Conservation (phyloP, 2,113 vertebrate species). For the Amphiprion percula region DNA sequence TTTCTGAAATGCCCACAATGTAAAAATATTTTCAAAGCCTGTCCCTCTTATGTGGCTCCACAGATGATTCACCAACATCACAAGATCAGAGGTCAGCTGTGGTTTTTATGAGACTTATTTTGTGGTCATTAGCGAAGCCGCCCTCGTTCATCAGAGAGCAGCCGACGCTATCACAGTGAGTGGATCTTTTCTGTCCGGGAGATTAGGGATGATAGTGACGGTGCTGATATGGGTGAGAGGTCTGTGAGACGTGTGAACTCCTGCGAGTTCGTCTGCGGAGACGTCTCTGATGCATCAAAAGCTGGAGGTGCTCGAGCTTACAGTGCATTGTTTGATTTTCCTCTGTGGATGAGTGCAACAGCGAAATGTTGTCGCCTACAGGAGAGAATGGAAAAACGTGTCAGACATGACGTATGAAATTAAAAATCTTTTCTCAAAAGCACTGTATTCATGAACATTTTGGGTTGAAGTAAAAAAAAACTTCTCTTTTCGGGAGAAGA, state of each 20-base stretch:
- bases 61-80: not conserved
- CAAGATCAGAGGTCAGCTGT: conserved; percentile 29
- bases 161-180: conserved; percentile 80
- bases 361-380: conserved; percentile 74
- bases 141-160: not conserved
- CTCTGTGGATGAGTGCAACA: conserved; percentile 78
- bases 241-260: conserved; percentile 83
- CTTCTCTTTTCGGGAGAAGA: too few species aligned
- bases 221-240: conserved; percentile 84
- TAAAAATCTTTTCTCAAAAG: too few species aligned
- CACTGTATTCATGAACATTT: too few species aligned
- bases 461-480: too few species aligned
- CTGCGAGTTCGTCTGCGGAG: conserved; percentile 88
- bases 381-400: not conserved
- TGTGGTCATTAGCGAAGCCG: too few species aligned
- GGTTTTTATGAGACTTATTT: not conserved
- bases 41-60: not conserved
- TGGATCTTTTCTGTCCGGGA: conserved; percentile 67
- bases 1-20: conserved; percentile 10
- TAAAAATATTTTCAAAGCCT: conserved; percentile 26
- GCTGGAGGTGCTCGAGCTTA: conserved; percentile 92
- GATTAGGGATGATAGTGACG: conserved; percentile 40
- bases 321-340: conserved; percentile 91
- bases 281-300: conserved; percentile 91
- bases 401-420: not conserved